A percentile compares a stretch with the other conserved stretches of the same genome.
phyloP scores from a whole-genome alignment of 2,797 vertebrate genomes.

The Dendrocincla tyrannina region DNA sequence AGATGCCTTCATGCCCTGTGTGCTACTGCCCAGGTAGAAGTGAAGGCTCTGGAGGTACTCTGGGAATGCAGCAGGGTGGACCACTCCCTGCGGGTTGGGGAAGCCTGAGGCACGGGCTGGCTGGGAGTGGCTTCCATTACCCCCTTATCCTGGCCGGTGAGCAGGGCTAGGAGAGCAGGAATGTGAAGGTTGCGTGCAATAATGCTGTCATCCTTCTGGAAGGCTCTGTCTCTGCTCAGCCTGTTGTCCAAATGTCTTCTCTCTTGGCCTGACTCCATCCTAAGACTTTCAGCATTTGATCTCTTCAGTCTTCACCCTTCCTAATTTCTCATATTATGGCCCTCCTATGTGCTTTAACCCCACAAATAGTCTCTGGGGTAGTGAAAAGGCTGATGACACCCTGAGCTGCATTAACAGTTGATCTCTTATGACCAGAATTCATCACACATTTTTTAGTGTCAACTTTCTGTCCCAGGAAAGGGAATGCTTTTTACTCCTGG shows the following conservation, averaged over 20 bases:
- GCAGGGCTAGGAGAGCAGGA: not conserved
- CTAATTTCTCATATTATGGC: not conserved
- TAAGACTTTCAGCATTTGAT: not conserved
- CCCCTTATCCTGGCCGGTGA: not conserved
- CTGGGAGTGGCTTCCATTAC: not conserved
- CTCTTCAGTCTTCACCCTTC: not conserved
- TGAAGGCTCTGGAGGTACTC: not conserved
- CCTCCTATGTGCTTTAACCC: not conserved
- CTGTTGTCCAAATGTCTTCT: constrained; percentile 34
- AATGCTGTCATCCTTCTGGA: constrained; percentile 26
- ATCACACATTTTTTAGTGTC: not conserved
- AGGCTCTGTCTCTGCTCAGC: constrained; percentile 24
- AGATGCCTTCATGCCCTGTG: not conserved
- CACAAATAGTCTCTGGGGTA: not conserved
- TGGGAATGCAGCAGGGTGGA: not conserved
- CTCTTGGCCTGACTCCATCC: constrained; percentile 19
- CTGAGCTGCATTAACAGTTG: not conserved
- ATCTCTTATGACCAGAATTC: not conserved
- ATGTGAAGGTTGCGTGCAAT: not conserved
- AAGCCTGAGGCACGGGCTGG: not conserved
- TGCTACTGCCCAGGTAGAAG: not conserved
- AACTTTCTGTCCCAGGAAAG: not conserved
- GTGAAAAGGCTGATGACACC: not conserved
- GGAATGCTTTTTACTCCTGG: not conserved
- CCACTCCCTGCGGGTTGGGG: not conserved